Conservation (phyloP, 2,888 invertebrate genomes). For the Sphaerophoria rueppellii region DNA sequence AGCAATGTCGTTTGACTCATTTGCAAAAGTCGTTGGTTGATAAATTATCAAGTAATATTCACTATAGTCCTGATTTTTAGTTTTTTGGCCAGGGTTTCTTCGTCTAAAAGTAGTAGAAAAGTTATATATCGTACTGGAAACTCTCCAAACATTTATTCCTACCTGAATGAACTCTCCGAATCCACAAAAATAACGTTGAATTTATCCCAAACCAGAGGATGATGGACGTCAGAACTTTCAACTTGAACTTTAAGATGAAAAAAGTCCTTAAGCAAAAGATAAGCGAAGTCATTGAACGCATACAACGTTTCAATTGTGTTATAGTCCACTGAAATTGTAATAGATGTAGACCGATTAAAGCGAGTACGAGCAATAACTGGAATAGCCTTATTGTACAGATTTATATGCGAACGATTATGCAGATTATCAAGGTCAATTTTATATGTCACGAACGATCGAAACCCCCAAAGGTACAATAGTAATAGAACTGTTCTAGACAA, state of each 20-base stretch:
- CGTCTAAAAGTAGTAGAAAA: constrained; percentile 5
- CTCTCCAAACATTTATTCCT: background rate
- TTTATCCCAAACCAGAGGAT: constrained; percentile 35
- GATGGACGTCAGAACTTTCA: constrained; percentile 9
- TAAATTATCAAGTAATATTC: constrained; percentile 55
- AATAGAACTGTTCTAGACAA: constrained; percentile 1
- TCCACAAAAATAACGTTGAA: constrained; percentile 61
- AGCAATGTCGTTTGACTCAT: constrained; percentile 26
- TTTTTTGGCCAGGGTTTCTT: constrained; percentile 60
- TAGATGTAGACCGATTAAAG: constrained; percentile 17
- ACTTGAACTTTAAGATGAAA: constrained; percentile 42
- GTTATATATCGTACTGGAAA: background rate
- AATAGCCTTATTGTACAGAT: background rate
- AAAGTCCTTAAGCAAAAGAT: constrained; percentile 24
- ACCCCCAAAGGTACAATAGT: constrained; percentile 1
- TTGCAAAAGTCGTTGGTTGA: background rate
- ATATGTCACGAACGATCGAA: background rate
- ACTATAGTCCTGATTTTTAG: constrained; percentile 48
- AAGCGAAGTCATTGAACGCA: constrained; percentile 52
- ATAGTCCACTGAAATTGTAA: constrained; percentile 43
- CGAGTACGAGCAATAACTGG: constrained; percentile 11
- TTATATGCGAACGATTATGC: background rate
- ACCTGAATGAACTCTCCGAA: constrained; percentile 53
- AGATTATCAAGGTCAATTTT: constrained; percentile 6
- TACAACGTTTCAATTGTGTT: constrained; percentile 19